Conservation (phyloP, 2,113 vertebrate genomes). For the Leptosomus discolor region DNA sequence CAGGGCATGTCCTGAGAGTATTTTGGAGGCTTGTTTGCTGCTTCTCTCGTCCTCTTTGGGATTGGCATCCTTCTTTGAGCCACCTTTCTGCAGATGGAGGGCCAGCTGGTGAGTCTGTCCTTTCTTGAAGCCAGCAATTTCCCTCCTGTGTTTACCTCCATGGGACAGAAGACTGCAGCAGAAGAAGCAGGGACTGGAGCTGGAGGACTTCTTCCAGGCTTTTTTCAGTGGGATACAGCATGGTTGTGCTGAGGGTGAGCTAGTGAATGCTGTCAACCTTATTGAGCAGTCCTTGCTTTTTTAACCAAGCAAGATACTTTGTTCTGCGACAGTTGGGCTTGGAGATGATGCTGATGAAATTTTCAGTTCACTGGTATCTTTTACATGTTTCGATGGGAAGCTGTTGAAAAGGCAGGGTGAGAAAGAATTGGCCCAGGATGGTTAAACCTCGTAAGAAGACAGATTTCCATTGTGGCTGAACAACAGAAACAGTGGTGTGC, state of each 20-base stretch:
- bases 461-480: background rate
- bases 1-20: background rate
- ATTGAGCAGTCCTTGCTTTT: background rate
- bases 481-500: background rate
- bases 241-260: background rate
- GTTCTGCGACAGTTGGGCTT: background rate
- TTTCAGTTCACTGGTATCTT: background rate
- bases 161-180: background rate
- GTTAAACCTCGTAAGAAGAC: background rate
- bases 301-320: background rate
- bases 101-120: background rate
- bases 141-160: background rate
- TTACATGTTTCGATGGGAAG: background rate
- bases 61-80: background rate
- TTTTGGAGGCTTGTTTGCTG: background rate
- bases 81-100: background rate
- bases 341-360: background rate
- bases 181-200: background rate
- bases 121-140: background rate
- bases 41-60: background rate
- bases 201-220: background rate
- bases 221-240: background rate
- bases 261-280: background rate
- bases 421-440: background rate
- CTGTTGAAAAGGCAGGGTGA: background rate